A percentile compares a stretch with the other conserved stretches of the same genome.
phyloP scores from a whole-genome alignment of 2,113 vertebrate species.

The Heliornis fulica region DNA sequence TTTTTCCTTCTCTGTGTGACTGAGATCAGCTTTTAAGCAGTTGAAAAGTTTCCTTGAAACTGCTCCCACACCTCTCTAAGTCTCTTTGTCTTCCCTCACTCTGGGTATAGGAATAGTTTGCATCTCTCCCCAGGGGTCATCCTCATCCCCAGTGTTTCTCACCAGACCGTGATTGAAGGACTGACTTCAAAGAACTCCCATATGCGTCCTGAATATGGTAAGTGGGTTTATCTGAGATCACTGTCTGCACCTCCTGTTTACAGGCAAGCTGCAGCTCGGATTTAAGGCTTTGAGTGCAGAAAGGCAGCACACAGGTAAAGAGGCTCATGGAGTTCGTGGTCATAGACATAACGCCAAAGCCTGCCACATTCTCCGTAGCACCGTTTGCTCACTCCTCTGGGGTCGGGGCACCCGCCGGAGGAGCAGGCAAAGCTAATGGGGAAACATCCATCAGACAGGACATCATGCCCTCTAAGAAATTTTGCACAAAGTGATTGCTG shows the following conservation, averaged over 20 bases:
- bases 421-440: background rate
- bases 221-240: background rate
- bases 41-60: background rate
- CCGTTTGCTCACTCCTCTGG: background rate
- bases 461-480: background rate
- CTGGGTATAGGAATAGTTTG: background rate
- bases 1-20: background rate
- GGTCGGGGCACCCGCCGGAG: accelerated
- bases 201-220: background rate
- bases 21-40: background rate
- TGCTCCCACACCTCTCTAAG: background rate
- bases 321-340: accelerated
- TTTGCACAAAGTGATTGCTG: background rate
- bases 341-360: background rate
- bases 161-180: background rate
- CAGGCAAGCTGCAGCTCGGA: background rate
- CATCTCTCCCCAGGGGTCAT: background rate
- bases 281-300: background rate
- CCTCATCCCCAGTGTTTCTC: background rate
- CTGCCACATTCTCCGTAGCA: background rate
- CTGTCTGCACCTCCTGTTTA: background rate
- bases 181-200: background rate
- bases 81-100: background rate
- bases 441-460: background rate
- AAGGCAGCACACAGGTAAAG: background rate